Conservation (phyloP, 1,140 invertebrate genomes). For the Metopolophium dirhodum region DNA sequence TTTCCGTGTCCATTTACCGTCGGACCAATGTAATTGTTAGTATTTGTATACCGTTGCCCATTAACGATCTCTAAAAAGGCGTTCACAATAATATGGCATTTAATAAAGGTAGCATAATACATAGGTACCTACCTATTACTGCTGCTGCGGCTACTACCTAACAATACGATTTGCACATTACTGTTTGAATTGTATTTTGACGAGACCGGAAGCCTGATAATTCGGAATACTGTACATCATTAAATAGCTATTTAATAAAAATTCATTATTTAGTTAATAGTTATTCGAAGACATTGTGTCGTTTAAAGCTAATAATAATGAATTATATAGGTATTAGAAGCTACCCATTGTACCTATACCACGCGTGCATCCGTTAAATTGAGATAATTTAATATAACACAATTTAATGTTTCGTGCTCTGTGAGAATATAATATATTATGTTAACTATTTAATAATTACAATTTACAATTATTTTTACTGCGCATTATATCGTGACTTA, state of each 20-base stretch:
- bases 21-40: neutral
- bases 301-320: neutral
- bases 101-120: neutral
- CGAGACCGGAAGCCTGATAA: neutral
- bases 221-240: neutral
- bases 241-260: slow-evolving; percentile 13
- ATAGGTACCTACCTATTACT: neutral
- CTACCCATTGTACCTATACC: neutral
- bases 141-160: neutral
- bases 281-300: neutral
- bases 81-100: neutral
- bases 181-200: neutral
- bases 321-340: neutral
- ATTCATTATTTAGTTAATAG: neutral
- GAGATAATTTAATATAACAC: neutral
- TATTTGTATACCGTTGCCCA: neutral
- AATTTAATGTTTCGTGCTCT: neutral
- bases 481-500: neutral
- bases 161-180: slow-evolving; percentile 7
- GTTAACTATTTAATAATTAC: slow-evolving; percentile 8
- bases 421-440: neutral
- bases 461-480: slow-evolving; percentile 4
- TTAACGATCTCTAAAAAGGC: neutral
- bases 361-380: neutral
- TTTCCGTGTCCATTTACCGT: neutral